Evolutionary conservation across 2,113 vertebrate species (phyloP).

Genomic region (Hippolais icterina): DNA sequence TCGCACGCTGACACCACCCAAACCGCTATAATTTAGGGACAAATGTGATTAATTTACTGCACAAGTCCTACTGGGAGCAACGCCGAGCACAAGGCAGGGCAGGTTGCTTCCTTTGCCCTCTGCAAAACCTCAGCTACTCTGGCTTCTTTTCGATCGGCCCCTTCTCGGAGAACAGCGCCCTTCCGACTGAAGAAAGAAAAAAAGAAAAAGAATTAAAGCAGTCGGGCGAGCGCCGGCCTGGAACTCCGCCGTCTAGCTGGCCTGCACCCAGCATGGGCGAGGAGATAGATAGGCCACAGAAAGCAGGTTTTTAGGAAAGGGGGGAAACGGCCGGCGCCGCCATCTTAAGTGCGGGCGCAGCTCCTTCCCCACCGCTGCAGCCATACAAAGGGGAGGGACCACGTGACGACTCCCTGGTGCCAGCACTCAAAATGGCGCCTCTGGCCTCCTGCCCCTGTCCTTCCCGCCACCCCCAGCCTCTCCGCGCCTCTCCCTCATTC

Average conservation of each 20-base stretch:
- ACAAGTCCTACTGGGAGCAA: fast-evolving
- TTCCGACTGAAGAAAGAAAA: fast-evolving
- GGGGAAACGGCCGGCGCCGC: neutral
- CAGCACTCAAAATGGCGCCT: slow-evolving; percentile 2
- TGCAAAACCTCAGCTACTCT: neutral
- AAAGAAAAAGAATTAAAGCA: fast-evolving
- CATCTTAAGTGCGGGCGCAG: slow-evolving; percentile 43
- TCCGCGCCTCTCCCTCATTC: neutral
- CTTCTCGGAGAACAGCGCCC: neutral
- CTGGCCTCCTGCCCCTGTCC: neutral
- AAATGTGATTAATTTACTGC: neutral
- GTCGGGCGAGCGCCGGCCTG: fast-evolving
- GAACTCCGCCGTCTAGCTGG: too few relatives aligned
- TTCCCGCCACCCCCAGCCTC: neutral
- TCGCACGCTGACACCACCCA: fast-evolving
- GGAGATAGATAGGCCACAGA: fast-evolving
- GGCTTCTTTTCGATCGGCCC: too few relatives aligned
- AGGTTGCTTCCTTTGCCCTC: neutral
- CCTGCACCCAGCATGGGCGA: too few relatives aligned
- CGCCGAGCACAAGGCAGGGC: neutral
- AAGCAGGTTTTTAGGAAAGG: fast-evolving
- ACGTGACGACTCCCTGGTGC: neutral
- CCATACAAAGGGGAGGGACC: neutral
- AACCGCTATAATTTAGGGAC: neutral
- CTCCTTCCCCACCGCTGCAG: neutral